Evolutionary conservation across 1,140 invertebrate species (phyloP), one percentile per base, ranked within the genome.

Genomic region (Drosophila yakuba): DNA sequence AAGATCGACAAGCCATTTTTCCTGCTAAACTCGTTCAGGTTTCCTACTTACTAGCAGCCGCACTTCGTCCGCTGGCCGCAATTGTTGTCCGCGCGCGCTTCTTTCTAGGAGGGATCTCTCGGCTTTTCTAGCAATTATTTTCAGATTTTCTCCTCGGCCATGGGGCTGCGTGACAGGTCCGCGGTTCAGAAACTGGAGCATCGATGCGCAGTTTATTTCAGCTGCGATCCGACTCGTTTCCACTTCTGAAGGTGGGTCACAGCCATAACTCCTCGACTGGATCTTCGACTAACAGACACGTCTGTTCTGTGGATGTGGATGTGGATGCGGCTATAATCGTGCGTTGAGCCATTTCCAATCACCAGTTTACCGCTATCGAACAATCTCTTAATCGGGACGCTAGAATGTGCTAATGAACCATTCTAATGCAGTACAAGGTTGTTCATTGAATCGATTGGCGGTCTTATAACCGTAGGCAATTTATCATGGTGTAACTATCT

Each of bases 111-210:
- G 79, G 76, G 76, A 88, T 89, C 84, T 84, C 61, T 84, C 61
- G 76, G 69, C 62, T 83, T 82, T 88, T 89, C 76, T 72, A 78
- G 85, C 84, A 89, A 89, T 89, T 89, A 89, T 89, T 84, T 88
- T 89, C 77, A 41, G 80, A 90, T 89, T 89, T 89, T 89, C 85
- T 89, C 84, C 85, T 62, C 75, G 54, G 43, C 64, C 51, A 35
- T 47, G 62, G 25, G 43, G 54, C 82, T 89, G 84, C 84, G 84
- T 89, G 84, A 89, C 84, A 89, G 84, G 84, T 89, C 80, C 78
- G 69, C 74, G 80, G 80, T 63, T 89, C 66, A 78, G 58, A 89
- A 89, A 89, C 84, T 89, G 56, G 84, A 90, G 84, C 84, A 88
- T 64, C 83, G 79, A 69, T 82, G 69, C 71, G 56, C 83, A 63